Evolutionary conservation across 1,140 invertebrate species (phyloP), one percentile per base, ranked within the genome.

Genomic region (Leptestheria dahalacensis): DNA sequence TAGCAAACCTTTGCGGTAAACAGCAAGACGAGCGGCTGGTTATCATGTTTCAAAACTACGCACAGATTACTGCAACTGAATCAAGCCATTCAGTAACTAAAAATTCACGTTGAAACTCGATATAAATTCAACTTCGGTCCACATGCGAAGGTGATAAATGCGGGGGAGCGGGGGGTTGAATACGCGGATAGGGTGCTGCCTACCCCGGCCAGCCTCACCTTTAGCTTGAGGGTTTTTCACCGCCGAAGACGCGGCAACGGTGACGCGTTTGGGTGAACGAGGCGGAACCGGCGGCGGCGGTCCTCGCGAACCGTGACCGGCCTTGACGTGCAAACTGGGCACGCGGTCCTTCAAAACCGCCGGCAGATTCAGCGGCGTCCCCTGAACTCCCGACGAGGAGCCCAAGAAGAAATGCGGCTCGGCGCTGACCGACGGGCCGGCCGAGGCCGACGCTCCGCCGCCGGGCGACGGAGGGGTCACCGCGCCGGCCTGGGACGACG

Each of bases 321-420:
- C 57, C 41, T 46, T 46, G 21, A 33, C 21, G 46, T n/a, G 28
- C 48, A 21, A 12, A 33, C 53, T 57, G n/a, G 56, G 55, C 25
- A 62, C 61, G 21, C 81, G 76, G 61, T 82, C 82, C 72, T 85
- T 84, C 62, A 85, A 72, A n/a, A 85, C 82, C 1, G 83, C 81
- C 46, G 84, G 83, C 66, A 84, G 83, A 60, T 76, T 79, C 24
- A 72, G 68, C 15, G 73, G 61, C 28, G 66, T 63, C 24, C 64
- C 64, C 56, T 26, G 61, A 52, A 21, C 68, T 61, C 61, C 70
- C 70, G 62, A 64, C 50, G 61, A 61, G 11, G 50, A n/a, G n/a
- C n/a, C n/a, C n/a, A n/a, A n/a, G n/a, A n/a, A n/a, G n/a, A n/a
- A n/a, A n/a, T n/a, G n/a, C n/a, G n/a, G n/a, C n/a, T n/a, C n/a